A percentile compares a stretch with the other conserved stretches of the same genome.
These are phyloP conservation scores for Alfaro cultratus DNA, from an alignment of 2,797 vertebrate species.

Conservation along the genomic window DNA sequence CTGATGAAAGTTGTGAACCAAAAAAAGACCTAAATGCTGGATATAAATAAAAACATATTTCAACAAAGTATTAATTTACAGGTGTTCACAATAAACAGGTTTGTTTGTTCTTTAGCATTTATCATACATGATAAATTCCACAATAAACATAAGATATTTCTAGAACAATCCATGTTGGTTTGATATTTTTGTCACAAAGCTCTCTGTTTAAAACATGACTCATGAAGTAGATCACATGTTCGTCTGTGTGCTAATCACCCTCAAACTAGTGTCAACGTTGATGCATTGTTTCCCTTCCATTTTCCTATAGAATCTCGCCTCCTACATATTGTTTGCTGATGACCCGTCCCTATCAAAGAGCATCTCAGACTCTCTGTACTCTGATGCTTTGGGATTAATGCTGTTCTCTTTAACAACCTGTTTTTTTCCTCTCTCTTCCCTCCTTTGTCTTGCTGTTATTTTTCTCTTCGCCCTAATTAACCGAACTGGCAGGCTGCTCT, in stretches of 20 bases:
- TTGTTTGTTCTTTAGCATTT: background rate
- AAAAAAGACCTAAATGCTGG: background rate
- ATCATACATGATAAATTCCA: background rate
- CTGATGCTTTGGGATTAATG: slow-evolving; percentile 12
- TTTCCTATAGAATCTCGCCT: slow-evolving; percentile 32
- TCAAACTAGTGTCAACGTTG: slow-evolving; percentile 14
- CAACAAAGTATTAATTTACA: background rate
- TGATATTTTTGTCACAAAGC: background rate
- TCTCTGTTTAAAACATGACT: slow-evolving; percentile 4
- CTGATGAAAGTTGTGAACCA: background rate
- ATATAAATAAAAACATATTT: background rate
- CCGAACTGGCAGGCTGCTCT: slow-evolving; percentile 47
- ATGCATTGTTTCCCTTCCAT: slow-evolving; percentile 34
- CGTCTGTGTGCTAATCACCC: slow-evolving; percentile 9
- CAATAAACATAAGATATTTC: background rate
- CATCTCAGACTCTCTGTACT: slow-evolving; percentile 15
- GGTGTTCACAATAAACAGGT: background rate
- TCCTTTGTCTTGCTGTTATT: slow-evolving; percentile 42
- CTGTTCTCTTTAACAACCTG: slow-evolving; percentile 41
- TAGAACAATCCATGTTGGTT: background rate
- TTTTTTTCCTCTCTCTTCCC: slow-evolving; percentile 27
- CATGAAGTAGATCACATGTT: slow-evolving; percentile 17
- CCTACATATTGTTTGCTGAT: slow-evolving; percentile 12
- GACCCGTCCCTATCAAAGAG: slow-evolving; percentile 32
- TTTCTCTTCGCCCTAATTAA: slow-evolving; percentile 59